Base-by-base conservation (phyloP, 2,113 vertebrate genomes). In the Colinus virginianus region DNA sequence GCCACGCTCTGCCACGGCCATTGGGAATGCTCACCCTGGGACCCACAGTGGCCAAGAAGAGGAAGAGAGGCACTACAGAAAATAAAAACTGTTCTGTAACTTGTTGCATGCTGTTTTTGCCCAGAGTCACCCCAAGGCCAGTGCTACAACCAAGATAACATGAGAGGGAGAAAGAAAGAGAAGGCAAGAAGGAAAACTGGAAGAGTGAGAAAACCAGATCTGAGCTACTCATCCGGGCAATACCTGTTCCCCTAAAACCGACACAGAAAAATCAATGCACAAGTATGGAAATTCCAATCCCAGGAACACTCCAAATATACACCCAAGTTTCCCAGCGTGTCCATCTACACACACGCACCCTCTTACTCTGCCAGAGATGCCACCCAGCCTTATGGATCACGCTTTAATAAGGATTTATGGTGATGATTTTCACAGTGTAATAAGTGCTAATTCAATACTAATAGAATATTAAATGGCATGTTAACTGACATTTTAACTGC, bases 351-450 rank as follows among this genome's bases (percentile, higher is more conserved):
- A 79, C 71, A 86, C 4, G 0, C 87, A 18, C 59, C 71, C 42
- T 93, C 56, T 82, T 32, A 72, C 40, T 79, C 76, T 94, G 61
- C n/a, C 77, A 62, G 71, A 88, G 82, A 87, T 76, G 80, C 90
- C 95, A 96, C 88, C 94, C 87, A 94, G 77, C 70, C 88, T 76
- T 91, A 94, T 87, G 93, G 83, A 97, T 95, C 90, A 92, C 0
- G 1, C 53, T 95, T 96, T 88, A 94, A 96, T 96, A 96, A 96
- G 40, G 74, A 96, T 96, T 85, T 95, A 92, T 95, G 67, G 88
- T 90, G 97, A 96, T 94, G 88, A 91, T 85, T 93, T 84, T 90
- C 93, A 97, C 90, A 97, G 93, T 45, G 77, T 96, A 96, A 96
- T 78, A 96, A 94, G 93, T 82, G 71, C 78, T 96, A 96, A 96